A percentile compares a stretch with the other conserved stretches of the same genome.
These are phyloP conservation scores for Heliconius eleuchia DNA, from an alignment of 1,140 invertebrate species.

Conservation along the genomic window DNA sequence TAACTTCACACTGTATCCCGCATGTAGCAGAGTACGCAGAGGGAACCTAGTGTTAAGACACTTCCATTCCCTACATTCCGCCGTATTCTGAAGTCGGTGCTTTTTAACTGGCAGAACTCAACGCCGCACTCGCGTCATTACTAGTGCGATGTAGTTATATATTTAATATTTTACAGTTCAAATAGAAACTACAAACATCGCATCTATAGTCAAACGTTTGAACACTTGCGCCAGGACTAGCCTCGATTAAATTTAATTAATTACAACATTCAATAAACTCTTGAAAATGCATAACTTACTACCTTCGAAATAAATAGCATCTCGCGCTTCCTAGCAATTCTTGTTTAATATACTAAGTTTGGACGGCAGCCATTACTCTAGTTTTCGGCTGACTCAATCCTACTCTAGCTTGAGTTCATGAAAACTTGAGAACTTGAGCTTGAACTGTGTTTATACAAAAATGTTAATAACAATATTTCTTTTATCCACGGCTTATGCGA, in stretches of 20 bases:
- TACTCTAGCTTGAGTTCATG: conserved; percentile 2
- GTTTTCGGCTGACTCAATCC: conserved; percentile 13
- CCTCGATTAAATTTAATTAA: not conserved
- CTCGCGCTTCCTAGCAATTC: not conserved
- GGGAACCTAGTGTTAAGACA: too few relatives aligned
- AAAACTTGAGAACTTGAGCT: not conserved
- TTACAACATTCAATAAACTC: not conserved
- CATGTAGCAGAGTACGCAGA: too few relatives aligned
- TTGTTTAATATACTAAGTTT: conserved; percentile 10
- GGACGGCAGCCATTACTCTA: not conserved
- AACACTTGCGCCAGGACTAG: too few relatives aligned
- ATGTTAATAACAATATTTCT: not conserved
- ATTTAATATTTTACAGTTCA: too few relatives aligned
- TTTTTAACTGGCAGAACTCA: too few relatives aligned
- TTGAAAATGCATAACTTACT: not conserved
- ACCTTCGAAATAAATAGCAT: not conserved
- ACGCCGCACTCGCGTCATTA: too few relatives aligned
- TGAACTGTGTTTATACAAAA: not conserved
- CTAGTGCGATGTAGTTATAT: too few relatives aligned
- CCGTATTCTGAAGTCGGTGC: too few relatives aligned
- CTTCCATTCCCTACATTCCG: too few relatives aligned
- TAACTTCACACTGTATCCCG: too few relatives aligned
- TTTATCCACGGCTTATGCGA: not conserved
- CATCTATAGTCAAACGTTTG: too few relatives aligned
- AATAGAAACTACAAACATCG: too few relatives aligned